Conservation (phyloP, 53 echinoderm and acorn worm species). For the Echinometra lucunter region DNA sequence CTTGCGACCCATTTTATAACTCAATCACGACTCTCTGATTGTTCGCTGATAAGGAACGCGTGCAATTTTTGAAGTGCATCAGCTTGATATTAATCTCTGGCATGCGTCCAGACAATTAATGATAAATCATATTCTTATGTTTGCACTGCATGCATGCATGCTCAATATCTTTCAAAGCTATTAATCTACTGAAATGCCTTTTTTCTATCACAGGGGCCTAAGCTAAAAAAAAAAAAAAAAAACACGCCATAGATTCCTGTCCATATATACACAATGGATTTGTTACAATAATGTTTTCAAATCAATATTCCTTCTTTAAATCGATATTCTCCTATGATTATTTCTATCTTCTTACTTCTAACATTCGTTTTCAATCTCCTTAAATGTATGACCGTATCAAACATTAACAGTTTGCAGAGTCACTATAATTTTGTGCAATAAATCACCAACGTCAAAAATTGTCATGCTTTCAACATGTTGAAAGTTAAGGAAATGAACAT, state of each 20-base stretch:
- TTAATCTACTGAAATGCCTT: background rate
- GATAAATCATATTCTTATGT: background rate
- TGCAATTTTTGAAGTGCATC: background rate
- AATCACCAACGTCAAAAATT: background rate
- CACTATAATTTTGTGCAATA: background rate
- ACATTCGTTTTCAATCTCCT: background rate
- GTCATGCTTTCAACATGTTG: background rate
- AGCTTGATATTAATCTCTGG: background rate
- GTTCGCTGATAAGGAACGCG: background rate
- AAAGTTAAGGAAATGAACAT: background rate
- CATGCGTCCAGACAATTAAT: slow-evolving; percentile 15
- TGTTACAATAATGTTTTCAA: no score
- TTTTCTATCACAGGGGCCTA: no score
- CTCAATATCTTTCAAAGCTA: background rate
- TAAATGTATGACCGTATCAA: background rate
- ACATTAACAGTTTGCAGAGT: background rate
- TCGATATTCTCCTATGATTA: background rate
- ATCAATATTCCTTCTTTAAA: background rate
- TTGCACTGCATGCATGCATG: background rate
- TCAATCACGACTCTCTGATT: background rate
- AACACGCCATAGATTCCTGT: no score
- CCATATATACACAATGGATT: no score
- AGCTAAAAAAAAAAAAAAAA: no score
- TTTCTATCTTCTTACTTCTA: background rate
- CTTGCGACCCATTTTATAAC: background rate